These are phyloP conservation scores for Poecilia latipinna DNA, from an alignment of 2,113 vertebrate genomes.

Conservation along the genomic window DNA sequence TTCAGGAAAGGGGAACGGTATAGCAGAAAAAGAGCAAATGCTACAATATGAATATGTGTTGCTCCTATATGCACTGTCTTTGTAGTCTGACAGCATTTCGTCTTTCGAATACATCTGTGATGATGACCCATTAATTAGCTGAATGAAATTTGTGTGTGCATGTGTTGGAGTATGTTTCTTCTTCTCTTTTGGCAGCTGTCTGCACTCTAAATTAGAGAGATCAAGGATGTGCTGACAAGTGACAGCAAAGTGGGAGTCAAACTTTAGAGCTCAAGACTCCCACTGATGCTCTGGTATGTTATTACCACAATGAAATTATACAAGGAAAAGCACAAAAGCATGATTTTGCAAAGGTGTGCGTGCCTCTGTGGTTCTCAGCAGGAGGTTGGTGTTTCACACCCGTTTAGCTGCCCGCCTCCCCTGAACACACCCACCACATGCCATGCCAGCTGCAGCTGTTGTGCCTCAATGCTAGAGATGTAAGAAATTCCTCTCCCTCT, in stretches of 20 bases:
- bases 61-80: background rate
- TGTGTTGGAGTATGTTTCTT: background rate
- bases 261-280: conserved; percentile 15
- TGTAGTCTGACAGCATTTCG: background rate
- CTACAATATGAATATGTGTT: background rate
- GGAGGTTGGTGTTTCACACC: conserved; percentile 65
- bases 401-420: conserved; percentile 63
- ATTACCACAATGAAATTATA: conserved; percentile 1
- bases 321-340: conserved; percentile 8
- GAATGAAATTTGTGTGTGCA: conserved; percentile 2
- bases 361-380: conserved; percentile 50
- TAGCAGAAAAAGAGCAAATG: conserved; percentile 9
- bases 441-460: conserved; percentile 78
- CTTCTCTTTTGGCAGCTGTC: conserved; percentile 27
- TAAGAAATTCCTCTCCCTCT: conserved; percentile 66
- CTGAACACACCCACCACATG: conserved; percentile 67
- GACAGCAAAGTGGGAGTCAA: background rate
- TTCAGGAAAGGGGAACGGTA: conserved; percentile 37
- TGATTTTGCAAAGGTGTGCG: conserved; percentile 36
- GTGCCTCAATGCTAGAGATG: conserved; percentile 68
- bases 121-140: conserved; percentile 14
- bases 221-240: conserved; percentile 34
- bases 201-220: conserved; percentile 45
- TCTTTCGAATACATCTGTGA: background rate
- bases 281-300: background rate